Evolutionary conservation across 2,113 vertebrate genomes (phyloP).

Genomic region (Neomonachus schauinslandi): DNA sequence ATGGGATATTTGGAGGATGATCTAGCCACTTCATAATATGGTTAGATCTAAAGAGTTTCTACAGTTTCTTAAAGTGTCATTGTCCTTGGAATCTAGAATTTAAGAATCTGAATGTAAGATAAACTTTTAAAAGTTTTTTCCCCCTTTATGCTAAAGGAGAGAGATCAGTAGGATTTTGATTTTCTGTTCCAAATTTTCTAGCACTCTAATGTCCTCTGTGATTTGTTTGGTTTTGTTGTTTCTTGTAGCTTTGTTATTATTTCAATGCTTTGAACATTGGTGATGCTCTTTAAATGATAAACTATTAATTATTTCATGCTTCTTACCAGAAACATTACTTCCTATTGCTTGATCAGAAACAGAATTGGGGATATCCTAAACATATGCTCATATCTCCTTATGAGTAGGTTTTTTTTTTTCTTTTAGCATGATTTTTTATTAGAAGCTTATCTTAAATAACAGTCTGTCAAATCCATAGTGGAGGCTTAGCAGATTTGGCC

Average conservation of each 20-base stretch:
- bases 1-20: not conserved
- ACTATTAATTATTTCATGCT: not conserved
- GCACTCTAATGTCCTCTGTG: not conserved
- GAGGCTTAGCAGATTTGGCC: not conserved
- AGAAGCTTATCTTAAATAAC: not conserved
- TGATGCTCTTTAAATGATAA: slow-evolving; percentile 25
- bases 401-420: not conserved
- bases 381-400: not conserved
- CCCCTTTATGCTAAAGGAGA: not conserved
- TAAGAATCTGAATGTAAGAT: not conserved
- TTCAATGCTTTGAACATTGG: not conserved
- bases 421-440: not conserved
- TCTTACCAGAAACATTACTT: not conserved
- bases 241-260: not conserved
- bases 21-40: not conserved
- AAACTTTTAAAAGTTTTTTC: not conserved
- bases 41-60: not conserved
- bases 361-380: not conserved
- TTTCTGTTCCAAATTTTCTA: not conserved
- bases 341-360: not conserved
- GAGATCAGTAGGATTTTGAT: not conserved
- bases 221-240: not conserved
- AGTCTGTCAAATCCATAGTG: not conserved
- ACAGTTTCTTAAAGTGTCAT: not conserved
- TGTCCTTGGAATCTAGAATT: not conserved